A percentile compares a stretch with the other conserved stretches of the same genome.
Evolutionary conservation across 2,113 vertebrate genomes (phyloP).

Genomic region (Cisticola juncidis): DNA sequence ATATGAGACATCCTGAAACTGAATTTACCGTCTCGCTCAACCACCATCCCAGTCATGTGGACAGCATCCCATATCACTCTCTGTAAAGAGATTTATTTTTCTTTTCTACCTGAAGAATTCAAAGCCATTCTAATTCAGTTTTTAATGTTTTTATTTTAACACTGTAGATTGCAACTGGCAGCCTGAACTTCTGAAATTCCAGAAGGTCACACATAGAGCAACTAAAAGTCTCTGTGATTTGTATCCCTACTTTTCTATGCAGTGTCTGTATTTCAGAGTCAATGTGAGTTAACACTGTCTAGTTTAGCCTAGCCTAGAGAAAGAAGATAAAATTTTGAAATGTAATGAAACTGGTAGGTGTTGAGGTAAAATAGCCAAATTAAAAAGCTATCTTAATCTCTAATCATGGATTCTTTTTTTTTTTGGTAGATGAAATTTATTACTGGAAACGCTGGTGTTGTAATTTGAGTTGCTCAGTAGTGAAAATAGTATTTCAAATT

Average conservation of each 20-base stretch:
- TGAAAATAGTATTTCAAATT: conserved; percentile 19
- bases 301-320: background rate
- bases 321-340: background rate
- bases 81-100: background rate
- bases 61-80: background rate
- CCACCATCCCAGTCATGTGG: background rate
- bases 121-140: background rate
- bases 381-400: background rate
- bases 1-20: background rate
- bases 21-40: background rate
- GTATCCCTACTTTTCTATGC: background rate
- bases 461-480: background rate
- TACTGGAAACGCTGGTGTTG: background rate
- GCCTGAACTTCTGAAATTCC: background rate
- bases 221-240: background rate
- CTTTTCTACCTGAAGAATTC: background rate
- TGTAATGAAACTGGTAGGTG: background rate
- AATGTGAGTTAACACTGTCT: background rate
- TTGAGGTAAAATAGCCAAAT: background rate
- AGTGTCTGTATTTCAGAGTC: background rate
- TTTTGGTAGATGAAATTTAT: background rate
- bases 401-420: background rate
- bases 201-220: background rate
- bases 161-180: background rate
- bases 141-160: background rate